Percentiles rank a stretch among this genome's conserved stretches.
Conservation (phyloP, 2,113 vertebrate species). For the Gymnorhina tibicen region DNA sequence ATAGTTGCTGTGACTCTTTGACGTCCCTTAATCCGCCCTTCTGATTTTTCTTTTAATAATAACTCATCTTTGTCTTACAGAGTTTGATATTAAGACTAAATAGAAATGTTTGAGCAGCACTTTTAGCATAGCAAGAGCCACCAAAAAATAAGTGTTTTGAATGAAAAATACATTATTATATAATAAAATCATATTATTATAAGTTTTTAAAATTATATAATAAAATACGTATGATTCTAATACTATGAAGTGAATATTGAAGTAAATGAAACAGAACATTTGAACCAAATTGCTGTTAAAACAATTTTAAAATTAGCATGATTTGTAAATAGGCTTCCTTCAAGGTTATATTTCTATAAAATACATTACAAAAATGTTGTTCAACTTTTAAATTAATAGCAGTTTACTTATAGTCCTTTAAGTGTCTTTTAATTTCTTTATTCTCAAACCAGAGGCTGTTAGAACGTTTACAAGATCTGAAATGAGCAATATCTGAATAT, state of each 20-base stretch:
- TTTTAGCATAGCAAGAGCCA: neutral
- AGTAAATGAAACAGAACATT: neutral
- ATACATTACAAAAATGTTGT: neutral
- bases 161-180: neutral
- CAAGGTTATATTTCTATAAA: neutral
- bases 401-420: neutral
- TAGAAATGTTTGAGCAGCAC: neutral
- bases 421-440: neutral
- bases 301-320: neutral
- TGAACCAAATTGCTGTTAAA: neutral
- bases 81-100: neutral
- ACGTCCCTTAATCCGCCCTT: neutral
- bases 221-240: neutral
- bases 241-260: neutral
- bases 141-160: neutral
- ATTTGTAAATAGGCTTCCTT: neutral
- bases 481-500: constrained; percentile 46
- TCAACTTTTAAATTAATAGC: neutral
- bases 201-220: neutral
- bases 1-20: neutral
- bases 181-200: neutral
- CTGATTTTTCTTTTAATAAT: neutral
- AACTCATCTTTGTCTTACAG: neutral
- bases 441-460: neutral
- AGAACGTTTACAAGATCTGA: neutral